Conservation (phyloP, 2,797 vertebrate species). For the Eulemur rubriventer region DNA sequence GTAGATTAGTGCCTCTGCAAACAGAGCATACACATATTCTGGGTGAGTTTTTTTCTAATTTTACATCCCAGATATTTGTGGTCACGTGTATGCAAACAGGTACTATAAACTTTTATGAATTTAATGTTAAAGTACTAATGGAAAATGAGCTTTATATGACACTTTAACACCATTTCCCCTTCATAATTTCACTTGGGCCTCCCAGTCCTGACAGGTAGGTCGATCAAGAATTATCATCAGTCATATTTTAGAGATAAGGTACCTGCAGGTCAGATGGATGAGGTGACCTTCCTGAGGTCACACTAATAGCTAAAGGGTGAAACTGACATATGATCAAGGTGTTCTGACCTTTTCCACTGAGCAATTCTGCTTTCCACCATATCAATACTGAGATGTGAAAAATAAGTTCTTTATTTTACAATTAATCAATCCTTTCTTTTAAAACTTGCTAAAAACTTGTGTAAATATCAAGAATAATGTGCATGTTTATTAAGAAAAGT, state of each 20-base stretch:
- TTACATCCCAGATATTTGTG: not conserved
- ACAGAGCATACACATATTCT: not conserved
- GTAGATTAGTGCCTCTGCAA: not conserved
- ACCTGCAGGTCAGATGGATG: not conserved
- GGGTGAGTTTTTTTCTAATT: not conserved
- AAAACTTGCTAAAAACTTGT: slow-evolving; percentile 12
- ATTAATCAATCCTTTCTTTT: not conserved
- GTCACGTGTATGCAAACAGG: not conserved
- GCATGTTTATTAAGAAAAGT: not conserved
- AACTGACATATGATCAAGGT: not conserved
- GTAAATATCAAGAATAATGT: not conserved
- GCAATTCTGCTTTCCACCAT: not conserved
- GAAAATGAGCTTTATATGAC: not conserved
- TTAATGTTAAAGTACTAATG: not conserved
- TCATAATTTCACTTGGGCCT: slow-evolving; percentile 20
- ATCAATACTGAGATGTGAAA: not conserved
- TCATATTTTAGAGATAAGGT: slow-evolving; percentile 18
- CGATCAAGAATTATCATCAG: not conserved
- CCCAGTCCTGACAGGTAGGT: not conserved
- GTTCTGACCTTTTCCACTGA: slow-evolving; percentile 20
- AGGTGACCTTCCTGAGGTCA: not conserved
- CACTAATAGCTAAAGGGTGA: not conserved
- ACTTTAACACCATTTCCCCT: not conserved
- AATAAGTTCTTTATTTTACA: not conserved
- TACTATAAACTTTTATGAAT: not conserved